A percentile compares a stretch with the other conserved stretches of the same genome.
Evolutionary conservation across 2,797 vertebrate genomes (phyloP).

Genomic region (Siniperca obscura): DNA sequence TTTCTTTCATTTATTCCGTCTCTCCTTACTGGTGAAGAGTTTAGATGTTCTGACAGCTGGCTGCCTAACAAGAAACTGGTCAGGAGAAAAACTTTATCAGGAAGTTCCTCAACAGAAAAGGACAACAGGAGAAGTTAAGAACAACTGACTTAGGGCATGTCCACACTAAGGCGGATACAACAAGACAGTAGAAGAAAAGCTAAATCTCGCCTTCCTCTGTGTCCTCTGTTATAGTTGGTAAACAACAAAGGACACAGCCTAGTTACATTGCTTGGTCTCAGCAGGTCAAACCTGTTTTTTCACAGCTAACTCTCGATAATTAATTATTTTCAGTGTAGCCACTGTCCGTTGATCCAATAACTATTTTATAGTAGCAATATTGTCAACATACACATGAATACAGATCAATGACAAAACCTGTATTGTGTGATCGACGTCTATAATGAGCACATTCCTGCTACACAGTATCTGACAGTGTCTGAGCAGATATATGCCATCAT

Average conservation of each 20-base stretch:
- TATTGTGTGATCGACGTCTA: neutral
- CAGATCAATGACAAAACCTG: neutral
- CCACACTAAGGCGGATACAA: neutral
- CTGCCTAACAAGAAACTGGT: slow-evolving; percentile 26
- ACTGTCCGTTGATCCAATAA: neutral
- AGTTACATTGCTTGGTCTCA: neutral
- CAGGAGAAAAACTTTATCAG: slow-evolving; percentile 20
- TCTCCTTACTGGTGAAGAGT: slow-evolving; percentile 14
- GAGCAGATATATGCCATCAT: neutral
- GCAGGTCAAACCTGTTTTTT: neutral
- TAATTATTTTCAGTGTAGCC: neutral
- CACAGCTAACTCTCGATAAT: neutral
- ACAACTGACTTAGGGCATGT: neutral
- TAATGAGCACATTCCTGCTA: slow-evolving; percentile 7
- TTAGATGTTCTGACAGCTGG: slow-evolving; percentile 30
- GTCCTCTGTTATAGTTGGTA: neutral
- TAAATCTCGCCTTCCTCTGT: neutral
- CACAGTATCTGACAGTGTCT: neutral
- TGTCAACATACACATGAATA: slow-evolving; percentile 8
- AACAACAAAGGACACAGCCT: neutral
- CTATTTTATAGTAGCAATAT: neutral
- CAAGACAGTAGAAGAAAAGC: no score
- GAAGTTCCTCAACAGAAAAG: slow-evolving; percentile 2
- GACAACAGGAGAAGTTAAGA: neutral
- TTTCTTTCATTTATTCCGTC: slow-evolving; percentile 32